phyloP scores from a whole-genome alignment of 2,888 invertebrate genomes.

The Drosophila putrida region DNA sequence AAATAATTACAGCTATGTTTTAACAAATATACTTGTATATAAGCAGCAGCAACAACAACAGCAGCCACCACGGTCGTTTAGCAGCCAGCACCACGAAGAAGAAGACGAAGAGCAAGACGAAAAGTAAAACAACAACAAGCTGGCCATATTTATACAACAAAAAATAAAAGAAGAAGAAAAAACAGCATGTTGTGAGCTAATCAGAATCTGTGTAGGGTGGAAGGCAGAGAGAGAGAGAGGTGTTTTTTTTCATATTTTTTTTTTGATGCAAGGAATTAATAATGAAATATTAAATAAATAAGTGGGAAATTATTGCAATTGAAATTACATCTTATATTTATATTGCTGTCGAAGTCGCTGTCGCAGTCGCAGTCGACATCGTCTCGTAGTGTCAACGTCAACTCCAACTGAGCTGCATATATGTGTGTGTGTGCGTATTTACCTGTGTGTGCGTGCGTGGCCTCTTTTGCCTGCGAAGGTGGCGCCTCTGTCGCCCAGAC shows the following conservation, averaged over 20 bases:
- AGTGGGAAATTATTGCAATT: constrained; percentile 29
- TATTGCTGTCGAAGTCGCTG: constrained; percentile 10
- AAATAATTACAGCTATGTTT: constrained; percentile 55
- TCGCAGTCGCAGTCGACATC: constrained; percentile 39
- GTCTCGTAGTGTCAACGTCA: constrained; percentile 61
- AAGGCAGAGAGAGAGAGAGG: constrained; percentile 4
- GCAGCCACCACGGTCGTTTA: constrained; percentile 62
- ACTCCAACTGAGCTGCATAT: constrained; percentile 49
- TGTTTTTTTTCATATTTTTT: constrained; percentile 38
- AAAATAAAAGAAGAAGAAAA: constrained; percentile 36
- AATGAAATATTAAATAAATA: constrained; percentile 29
- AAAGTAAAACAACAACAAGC: constrained; percentile 64
- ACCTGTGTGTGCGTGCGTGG: constrained; percentile 35
- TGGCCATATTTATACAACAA: constrained; percentile 55
- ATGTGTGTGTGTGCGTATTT: constrained; percentile 18
- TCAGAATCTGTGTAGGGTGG: constrained; percentile 56
- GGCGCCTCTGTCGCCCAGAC: constrained; percentile 36
- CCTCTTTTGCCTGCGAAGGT: constrained; percentile 39
- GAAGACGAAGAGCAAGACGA: constrained; percentile 57
- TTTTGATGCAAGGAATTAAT: not conserved
- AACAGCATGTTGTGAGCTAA: constrained; percentile 72
- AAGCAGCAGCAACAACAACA: constrained; percentile 26
- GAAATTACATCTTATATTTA: constrained; percentile 49
- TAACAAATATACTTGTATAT: constrained; percentile 45
- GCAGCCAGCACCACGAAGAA: constrained; percentile 52